Evolutionary conservation across 2,888 invertebrate species (phyloP).

Genomic region (Orthosia gothica): DNA sequence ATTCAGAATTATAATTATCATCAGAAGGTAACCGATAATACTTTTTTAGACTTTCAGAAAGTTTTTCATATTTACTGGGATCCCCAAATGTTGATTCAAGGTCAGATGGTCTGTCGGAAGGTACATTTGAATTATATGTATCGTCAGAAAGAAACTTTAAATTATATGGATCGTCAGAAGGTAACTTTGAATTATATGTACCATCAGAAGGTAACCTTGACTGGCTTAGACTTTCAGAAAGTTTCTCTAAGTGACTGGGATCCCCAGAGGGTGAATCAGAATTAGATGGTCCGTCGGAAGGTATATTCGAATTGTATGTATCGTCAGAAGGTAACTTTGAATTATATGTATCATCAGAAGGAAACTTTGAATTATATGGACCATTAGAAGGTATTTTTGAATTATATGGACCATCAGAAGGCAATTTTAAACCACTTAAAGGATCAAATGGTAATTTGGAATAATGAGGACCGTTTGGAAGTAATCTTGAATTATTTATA

Average conservation of each 20-base stretch:
- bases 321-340: neutral
- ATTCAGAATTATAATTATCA: neutral
- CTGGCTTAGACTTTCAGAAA: neutral
- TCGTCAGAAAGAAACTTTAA: no score
- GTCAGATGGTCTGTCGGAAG: neutral
- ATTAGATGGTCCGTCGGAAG: neutral
- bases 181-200: neutral
- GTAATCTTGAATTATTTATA: neutral
- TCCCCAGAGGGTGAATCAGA: neutral
- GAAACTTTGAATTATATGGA: neutral
- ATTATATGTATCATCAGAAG: neutral
- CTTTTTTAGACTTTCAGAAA: no score
- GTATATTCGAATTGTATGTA: neutral
- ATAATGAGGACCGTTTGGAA: neutral
- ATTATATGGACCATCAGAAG: neutral
- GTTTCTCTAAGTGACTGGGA: conserved; percentile 9
- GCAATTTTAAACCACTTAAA: neutral
- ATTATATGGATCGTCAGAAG: neutral
- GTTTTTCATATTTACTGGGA: no score
- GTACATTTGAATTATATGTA: neutral
- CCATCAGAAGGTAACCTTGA: neutral
- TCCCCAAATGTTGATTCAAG: neutral
- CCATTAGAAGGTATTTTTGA: neutral
- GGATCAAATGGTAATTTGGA: neutral
- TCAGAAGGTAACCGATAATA: neutral